Conservation (phyloP, 1,140 invertebrate species). For the Lordiphosa clarofinis region DNA sequence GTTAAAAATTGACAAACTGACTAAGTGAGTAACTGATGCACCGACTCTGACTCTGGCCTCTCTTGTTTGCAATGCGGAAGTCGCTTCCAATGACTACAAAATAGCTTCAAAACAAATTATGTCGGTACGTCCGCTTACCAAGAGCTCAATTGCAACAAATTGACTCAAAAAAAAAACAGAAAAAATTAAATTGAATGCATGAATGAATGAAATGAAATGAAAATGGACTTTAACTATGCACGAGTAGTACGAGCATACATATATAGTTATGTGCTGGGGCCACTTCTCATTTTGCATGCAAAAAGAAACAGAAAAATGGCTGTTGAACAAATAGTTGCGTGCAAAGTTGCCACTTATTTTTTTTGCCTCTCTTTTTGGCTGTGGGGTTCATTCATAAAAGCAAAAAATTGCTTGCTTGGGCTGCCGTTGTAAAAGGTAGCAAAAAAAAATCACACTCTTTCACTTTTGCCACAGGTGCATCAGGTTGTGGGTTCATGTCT, state of each 20-base stretch:
- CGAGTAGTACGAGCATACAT: too few species aligned
- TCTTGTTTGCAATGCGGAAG: conserved; percentile 39
- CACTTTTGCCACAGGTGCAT: conserved; percentile 39
- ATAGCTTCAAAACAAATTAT: conserved; percentile 16
- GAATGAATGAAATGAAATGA: conserved; percentile 60
- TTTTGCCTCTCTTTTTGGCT: conserved; percentile 23
- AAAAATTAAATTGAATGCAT: conserved; percentile 63
- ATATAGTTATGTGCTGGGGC: conserved; percentile 3
- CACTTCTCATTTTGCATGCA: conserved; percentile 44
- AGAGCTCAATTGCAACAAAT: conserved; percentile 55
- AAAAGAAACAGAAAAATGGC: conserved; percentile 18
- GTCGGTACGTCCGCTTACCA: conserved; percentile 10
- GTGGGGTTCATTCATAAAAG: conserved; percentile 69
- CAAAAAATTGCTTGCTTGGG: conserved; percentile 20
- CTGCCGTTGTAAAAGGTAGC: conserved; percentile 46
- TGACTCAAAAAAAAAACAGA: conserved; percentile 41
- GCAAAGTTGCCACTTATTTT: conserved; percentile 35
- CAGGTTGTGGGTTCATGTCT: conserved; percentile 12
- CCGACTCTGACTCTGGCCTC: conserved; percentile 24
- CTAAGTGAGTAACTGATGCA: conserved; percentile 30
- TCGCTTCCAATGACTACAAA: conserved; percentile 26
- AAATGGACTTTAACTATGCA: conserved; percentile 41
- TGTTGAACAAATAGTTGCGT: conserved; percentile 64
- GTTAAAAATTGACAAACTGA: conserved; percentile 29
- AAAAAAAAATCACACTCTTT: conserved; percentile 38